Evolutionary conservation across 2,113 vertebrate genomes (phyloP), one percentile per base, ranked within the genome.

Genomic region (Thamnaconus septentrionalis): DNA sequence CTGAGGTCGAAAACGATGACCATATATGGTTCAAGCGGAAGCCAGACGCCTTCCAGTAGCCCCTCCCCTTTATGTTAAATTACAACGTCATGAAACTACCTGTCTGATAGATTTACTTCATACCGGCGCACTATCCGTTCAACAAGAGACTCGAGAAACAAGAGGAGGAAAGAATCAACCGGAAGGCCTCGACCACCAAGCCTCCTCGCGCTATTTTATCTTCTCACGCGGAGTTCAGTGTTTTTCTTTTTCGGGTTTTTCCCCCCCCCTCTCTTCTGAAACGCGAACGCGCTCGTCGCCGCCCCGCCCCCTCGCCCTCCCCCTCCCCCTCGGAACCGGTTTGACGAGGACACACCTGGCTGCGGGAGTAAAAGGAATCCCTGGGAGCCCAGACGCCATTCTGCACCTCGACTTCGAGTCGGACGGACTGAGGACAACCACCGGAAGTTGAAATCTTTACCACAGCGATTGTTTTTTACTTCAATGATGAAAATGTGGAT

Each of bases 21-120:
- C 83, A 81, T 85, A 90, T 88, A 89, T 88, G 89, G 90, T 71
- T 68, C 81, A 4, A 44, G 8, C 60, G 66, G 90, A 69, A 75
- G 5, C 47, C 8, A 78, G 64, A 77, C 79, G 66, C 39, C 69
- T 4, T 44, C 8, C 2, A 4, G 7, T 1, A 53, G 41, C 11
- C 8, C 46, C 56, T 56, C 55, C 40, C 11, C 52, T 31, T 6
- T 12, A 79, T 66, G 66, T 41, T 9, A 11, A n/a, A 50, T 8
- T 8, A 48, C 8, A 48, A 89, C 86, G 87, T 87, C 64, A 74
- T 3, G 50, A 56, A 10, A 44, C 11, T 46, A 3, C 3, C 0
- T n/a, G 31, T 69, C 8, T 69, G 69, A 85, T 89, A 91, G 87
- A 79, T 57, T 0, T 3, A 50, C 51, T 44, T 31, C 4, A 6